phyloP scores from a whole-genome alignment of 2,888 invertebrate genomes.

The Drosophila cognata region DNA sequence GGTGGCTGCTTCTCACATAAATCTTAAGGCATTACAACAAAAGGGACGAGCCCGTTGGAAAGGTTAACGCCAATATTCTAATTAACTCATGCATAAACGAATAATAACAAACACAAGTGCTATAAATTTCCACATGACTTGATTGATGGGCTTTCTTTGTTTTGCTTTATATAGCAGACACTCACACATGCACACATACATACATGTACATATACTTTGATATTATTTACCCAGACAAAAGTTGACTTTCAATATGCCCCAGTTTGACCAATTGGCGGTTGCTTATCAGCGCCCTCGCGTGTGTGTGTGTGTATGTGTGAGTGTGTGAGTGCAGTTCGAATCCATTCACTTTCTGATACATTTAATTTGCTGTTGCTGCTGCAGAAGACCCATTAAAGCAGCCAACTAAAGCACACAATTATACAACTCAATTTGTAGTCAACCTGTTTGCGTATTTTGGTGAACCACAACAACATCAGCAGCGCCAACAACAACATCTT shows the following conservation, averaged over 20 bases:
- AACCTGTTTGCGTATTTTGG: constrained; percentile 29
- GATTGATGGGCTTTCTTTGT: constrained; percentile 70
- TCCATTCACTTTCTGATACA: constrained; percentile 2
- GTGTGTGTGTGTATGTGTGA: not conserved
- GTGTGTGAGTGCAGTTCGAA: constrained; percentile 11
- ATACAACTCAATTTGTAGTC: constrained; percentile 21
- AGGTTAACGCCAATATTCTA: constrained; percentile 79
- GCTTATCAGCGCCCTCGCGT: not conserved
- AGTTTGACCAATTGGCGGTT: constrained; percentile 38
- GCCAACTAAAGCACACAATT: constrained; percentile 23
- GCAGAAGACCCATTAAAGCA: constrained; percentile 9
- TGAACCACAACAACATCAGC: not conserved
- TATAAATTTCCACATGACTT: constrained; percentile 81
- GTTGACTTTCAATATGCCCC: constrained; percentile 20
- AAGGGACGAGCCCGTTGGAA: constrained; percentile 56
- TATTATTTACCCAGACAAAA: constrained; percentile 11
- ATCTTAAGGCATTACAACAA: constrained; percentile 71
- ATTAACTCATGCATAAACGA: constrained; percentile 81
- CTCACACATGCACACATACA: constrained; percentile 3
- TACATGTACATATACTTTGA: constrained; percentile 5
- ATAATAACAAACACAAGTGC: constrained; percentile 81
- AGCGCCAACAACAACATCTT: not conserved
- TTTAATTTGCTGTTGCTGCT: constrained; percentile 1
- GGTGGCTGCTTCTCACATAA: constrained; percentile 46
- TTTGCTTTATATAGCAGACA: constrained; percentile 23